These are phyloP conservation scores for Dromaius novaehollandiae DNA, from an alignment of 2,113 vertebrate genomes.

Conservation along the genomic window DNA sequence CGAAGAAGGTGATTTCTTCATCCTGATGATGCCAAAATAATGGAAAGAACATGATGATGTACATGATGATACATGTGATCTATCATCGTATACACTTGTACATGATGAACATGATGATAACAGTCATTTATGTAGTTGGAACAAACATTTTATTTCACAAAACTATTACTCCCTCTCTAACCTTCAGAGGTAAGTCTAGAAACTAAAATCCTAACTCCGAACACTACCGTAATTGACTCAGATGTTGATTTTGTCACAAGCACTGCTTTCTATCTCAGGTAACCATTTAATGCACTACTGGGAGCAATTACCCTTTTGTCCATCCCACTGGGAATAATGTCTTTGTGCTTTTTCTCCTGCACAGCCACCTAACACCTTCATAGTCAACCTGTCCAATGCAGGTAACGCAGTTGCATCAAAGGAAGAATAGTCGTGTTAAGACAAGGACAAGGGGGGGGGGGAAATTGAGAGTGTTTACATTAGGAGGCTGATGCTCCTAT, in stretches of 20 bases:
- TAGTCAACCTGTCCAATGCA: background rate
- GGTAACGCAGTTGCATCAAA: background rate
- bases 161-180: background rate
- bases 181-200: background rate
- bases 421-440: background rate
- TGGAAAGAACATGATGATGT: background rate
- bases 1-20: background rate
- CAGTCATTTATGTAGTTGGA: background rate
- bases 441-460: background rate
- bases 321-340: rapidly evolving
- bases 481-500: background rate
- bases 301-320: background rate
- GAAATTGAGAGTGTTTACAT: background rate
- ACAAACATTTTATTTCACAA: background rate
- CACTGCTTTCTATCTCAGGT: background rate
- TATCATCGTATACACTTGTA: too few relatives aligned
- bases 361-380: background rate
- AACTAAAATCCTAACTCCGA: background rate
- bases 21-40: background rate
- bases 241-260: background rate
- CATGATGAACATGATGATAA: background rate
- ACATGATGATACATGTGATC: too few relatives aligned
- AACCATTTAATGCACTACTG: background rate
- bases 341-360: background rate
- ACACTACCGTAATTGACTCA: background rate